These are phyloP conservation scores for Adelognathus sp. DNA, from an alignment of 2,888 invertebrate genomes.

Conservation along the genomic window DNA sequence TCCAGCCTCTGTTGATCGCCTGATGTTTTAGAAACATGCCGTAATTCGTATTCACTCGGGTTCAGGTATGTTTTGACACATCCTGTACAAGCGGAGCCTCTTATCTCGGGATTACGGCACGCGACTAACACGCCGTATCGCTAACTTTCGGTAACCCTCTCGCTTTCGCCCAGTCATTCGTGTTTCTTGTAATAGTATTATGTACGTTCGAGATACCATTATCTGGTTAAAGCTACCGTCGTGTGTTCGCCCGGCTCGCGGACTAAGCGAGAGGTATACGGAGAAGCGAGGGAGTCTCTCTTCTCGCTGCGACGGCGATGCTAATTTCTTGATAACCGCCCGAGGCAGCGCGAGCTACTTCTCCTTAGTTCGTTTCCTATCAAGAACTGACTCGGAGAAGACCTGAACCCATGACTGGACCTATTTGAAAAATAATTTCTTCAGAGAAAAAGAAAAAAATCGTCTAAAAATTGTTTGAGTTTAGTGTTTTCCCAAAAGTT, in stretches of 20 bases:
- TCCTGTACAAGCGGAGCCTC: neutral
- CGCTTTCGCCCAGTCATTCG: neutral
- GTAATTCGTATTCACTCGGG: neutral
- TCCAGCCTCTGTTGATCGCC: too few relatives aligned
- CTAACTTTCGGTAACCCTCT: slow-evolving; percentile 16
- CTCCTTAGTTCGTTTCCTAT: neutral
- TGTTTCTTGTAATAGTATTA: slow-evolving; percentile 30
- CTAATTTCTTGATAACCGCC: slow-evolving; percentile 59
- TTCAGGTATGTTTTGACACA: neutral
- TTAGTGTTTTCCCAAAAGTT: too few relatives aligned
- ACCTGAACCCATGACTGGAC: too few relatives aligned
- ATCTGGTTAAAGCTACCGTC: slow-evolving; percentile 28
- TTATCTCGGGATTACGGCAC: slow-evolving; percentile 25
- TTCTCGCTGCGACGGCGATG: slow-evolving; percentile 32
- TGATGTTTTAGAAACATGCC: too few relatives aligned
- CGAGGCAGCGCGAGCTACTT: neutral
- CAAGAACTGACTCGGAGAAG: neutral
- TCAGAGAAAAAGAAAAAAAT: too few relatives aligned
- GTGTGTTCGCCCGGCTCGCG: neutral
- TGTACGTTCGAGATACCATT: slow-evolving; percentile 35
- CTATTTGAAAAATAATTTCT: too few relatives aligned
- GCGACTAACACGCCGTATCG: slow-evolving; percentile 31
- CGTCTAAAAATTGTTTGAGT: too few relatives aligned
- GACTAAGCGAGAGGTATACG: neutral
- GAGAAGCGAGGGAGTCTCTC: neutral